Evolutionary conservation across 1,140 invertebrate species (phyloP), one percentile per base, ranked within the genome.

Genomic region (Drosophila orena): DNA sequence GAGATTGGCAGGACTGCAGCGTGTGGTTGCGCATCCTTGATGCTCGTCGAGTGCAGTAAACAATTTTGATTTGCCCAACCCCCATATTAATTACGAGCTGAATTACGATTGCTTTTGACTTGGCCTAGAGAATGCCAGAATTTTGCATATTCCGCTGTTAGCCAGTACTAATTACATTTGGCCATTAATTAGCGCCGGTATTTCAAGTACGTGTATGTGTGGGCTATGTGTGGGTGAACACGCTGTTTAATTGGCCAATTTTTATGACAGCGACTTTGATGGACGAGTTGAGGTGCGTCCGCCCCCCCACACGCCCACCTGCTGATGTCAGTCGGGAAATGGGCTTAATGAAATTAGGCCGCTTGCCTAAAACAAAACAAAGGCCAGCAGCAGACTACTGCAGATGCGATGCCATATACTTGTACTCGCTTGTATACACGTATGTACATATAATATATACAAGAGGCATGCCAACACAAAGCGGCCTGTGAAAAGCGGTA

Each of bases 261-360:
- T 77, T 69, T 59, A 77, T 76, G 72, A 66, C 53, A 66, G 49
- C 54, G 49, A 68, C 74, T 77, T 77, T 77, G 73, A 77, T 76
- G 73, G 54, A 76, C 73, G 71, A 74, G 71, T 38, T 34, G 24
- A 24, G 43, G 59, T 55, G 57, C 62, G 61, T 30, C 60, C 38
- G n/a, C 58, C 24, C 24, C 24, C 7, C 3, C 14, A n/a, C 38
- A 56, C 47, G 43, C 37, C 49, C 57, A 50, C 52, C 44, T 57
- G 53, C 71, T 66, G 73, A 76, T 68, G 73, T 76, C 73, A 76
- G 60, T 49, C 35, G 65, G 71, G 52, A 54, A 59, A 50, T 69
- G 40, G 52, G 59, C 79, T 74, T 69, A 77, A 74, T 80, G 46
- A 61, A 77, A 85, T 85, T 77, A 80, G 55, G 64, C 55, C 37